A percentile compares a stretch with the other conserved stretches of the same genome.
Evolutionary conservation across 2,888 invertebrate genomes (phyloP).

Genomic region (Bedellia somnulentella): DNA sequence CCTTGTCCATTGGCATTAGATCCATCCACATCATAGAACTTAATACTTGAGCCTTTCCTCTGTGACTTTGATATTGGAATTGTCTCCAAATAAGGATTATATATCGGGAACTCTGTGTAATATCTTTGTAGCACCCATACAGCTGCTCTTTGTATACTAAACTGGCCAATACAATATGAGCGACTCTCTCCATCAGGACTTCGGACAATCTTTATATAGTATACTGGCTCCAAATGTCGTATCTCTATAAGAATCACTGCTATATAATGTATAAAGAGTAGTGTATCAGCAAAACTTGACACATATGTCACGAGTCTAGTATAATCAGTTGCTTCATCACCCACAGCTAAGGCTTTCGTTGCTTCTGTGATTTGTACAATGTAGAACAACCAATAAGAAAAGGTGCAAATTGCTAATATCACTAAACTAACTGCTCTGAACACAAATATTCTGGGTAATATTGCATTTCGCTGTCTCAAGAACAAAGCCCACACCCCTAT

Average conservation of each 20-base stretch:
- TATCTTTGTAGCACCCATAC: conserved; percentile 94
- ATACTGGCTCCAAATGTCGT: conserved; percentile 87
- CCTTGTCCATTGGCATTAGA: conserved; percentile 70
- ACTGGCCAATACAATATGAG: conserved; percentile 84
- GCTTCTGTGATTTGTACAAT: conserved; percentile 87
- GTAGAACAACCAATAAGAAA: conserved; percentile 98
- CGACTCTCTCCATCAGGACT: conserved; percentile 94
- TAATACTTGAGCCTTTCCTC: conserved; percentile 82
- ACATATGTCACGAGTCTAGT: conserved; percentile 90
- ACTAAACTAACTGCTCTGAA: conserved; percentile 88
- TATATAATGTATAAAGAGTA: conserved; percentile 92
- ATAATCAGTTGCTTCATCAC: conserved; percentile 81
- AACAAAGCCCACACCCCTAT: conserved; percentile 94
- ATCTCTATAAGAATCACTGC: conserved; percentile 93
- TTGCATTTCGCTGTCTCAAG: conserved; percentile 79
- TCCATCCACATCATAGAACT: conserved; percentile 96
- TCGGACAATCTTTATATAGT: conserved; percentile 86
- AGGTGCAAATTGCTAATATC: conserved; percentile 86
- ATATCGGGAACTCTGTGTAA: conserved; percentile 94
- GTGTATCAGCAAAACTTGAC: conserved; percentile 88
- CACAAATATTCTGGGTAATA: conserved; percentile 88
- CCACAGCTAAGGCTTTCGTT: conserved; percentile 76
- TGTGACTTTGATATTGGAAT: conserved; percentile 84
- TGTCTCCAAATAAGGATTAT: conserved; percentile 93
- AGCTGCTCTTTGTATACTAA: conserved; percentile 94